Evolutionary conservation across 2,888 invertebrate species (phyloP).

Genomic region (Torymus tubicola): DNA sequence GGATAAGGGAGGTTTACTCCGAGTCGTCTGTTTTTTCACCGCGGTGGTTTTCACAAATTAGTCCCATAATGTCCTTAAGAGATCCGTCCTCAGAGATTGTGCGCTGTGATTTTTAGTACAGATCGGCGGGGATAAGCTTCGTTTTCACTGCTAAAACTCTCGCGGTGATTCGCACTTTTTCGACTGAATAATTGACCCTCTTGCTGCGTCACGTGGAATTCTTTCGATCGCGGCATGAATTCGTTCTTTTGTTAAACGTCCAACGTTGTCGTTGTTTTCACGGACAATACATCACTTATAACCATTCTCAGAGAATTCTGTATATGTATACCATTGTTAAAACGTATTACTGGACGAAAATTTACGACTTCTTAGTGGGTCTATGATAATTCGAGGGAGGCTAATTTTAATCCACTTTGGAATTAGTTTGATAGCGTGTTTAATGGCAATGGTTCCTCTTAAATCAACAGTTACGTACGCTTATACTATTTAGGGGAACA

Average conservation of each 20-base stretch:
- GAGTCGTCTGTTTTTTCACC: background rate
- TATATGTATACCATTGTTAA: too few relatives aligned
- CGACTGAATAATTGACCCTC: too few relatives aligned
- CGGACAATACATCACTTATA: too few relatives aligned
- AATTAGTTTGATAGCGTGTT: slow-evolving; percentile 2
- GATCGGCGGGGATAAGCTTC: background rate
- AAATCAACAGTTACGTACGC: background rate
- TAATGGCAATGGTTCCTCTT: background rate
- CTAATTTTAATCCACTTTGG: slow-evolving; percentile 3
- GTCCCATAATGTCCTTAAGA: slow-evolving; percentile 5
- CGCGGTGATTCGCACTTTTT: slow-evolving; percentile 17
- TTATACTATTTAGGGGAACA: background rate
- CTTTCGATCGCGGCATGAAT: background rate
- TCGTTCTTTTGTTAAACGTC: too few relatives aligned
- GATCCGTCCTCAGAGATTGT: background rate
- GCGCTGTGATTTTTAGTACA: background rate
- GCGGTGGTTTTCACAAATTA: background rate
- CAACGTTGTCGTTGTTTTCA: too few relatives aligned
- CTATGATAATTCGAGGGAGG: background rate
- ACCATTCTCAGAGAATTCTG: too few relatives aligned
- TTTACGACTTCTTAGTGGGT: too few relatives aligned
- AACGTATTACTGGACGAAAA: too few relatives aligned
- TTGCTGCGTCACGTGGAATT: too few relatives aligned
- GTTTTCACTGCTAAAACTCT: background rate
- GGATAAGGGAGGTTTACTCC: background rate